Evolutionary conservation across 2,113 vertebrate species (phyloP), one percentile per base, ranked within the genome.

Genomic region (Poeciliopsis prolifica): DNA sequence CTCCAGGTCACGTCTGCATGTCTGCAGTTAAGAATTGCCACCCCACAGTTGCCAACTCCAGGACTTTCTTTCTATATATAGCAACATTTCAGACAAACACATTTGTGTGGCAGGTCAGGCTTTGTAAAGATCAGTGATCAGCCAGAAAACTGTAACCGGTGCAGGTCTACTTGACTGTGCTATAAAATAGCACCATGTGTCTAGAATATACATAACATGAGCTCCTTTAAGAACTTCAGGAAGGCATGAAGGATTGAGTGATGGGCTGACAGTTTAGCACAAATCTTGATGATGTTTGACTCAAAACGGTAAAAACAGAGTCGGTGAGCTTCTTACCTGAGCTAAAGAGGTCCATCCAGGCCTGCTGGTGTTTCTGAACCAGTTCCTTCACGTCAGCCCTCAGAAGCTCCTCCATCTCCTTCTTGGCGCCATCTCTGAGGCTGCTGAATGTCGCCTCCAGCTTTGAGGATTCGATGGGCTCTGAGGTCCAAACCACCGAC

Each of bases 331-430:
- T 72, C 88, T 94, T 78, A 97, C 98, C 98, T 86, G 98, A 97
- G 84, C 96, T 96, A 85, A 99, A 98, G 60, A 99, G 95, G 82
- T 99, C 96, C 19, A 93, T 90, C 98, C 98, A 99, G n/a, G 95
- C 95, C 85, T 95, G 94, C 82, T 95, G 96, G 91, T 99, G 98
- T 37, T 97, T 96, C 51, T 87, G 85, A 9, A 97, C 90, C 68
- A 99, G 88, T 13, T 97, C 95, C 0, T 97, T 95, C 6, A 95
- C 87, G 0, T 86, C 94, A 82, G 92, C 86, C 72, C 93, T 92
- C 89, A 99, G 88, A 72, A 98, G 91, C 77, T 98, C 97, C 76
- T 90, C 87, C 92, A 99, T 95, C 83, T 99, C 97, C 60, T 94
- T 95, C 65, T 94, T 96, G 60, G 95, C 96, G 0, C 92, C 90